Conservation (phyloP, 2,797 vertebrate genomes). For the Pitangus sulphuratus region DNA sequence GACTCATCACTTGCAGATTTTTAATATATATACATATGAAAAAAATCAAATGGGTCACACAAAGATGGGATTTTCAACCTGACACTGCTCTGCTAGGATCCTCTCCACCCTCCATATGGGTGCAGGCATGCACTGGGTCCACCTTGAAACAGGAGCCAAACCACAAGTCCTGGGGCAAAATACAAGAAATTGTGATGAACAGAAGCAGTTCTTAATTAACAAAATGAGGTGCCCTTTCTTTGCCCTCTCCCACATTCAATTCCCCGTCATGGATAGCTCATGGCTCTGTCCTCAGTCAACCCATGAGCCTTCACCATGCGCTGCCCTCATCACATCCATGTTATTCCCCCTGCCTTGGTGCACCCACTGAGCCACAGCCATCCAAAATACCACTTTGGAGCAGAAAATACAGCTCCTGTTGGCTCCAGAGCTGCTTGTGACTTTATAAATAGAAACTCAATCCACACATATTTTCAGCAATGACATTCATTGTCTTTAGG, state of each 20-base stretch:
- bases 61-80: neutral
- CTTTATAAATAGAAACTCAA: slow-evolving; percentile 78
- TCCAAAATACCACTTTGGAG: neutral
- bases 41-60: slow-evolving; percentile 11
- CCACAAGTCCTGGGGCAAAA: neutral
- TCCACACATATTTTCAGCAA: slow-evolving; percentile 75
- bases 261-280: neutral
- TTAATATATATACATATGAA: slow-evolving; percentile 31
- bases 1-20: slow-evolving; percentile 68
- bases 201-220: neutral
- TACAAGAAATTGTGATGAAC: neutral
- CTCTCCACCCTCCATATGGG: neutral
- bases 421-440: neutral
- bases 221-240: neutral
- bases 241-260: neutral
- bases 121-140: neutral
- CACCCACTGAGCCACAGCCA: neutral
- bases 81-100: neutral
- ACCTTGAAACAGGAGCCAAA: neutral
- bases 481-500: slow-evolving; percentile 77
- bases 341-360: neutral
- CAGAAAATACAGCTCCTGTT: neutral
- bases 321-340: neutral
- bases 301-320: neutral
- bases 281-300: neutral